Base-by-base conservation (phyloP, 1,140 invertebrate genomes). In the Charaxes varanes region DNA sequence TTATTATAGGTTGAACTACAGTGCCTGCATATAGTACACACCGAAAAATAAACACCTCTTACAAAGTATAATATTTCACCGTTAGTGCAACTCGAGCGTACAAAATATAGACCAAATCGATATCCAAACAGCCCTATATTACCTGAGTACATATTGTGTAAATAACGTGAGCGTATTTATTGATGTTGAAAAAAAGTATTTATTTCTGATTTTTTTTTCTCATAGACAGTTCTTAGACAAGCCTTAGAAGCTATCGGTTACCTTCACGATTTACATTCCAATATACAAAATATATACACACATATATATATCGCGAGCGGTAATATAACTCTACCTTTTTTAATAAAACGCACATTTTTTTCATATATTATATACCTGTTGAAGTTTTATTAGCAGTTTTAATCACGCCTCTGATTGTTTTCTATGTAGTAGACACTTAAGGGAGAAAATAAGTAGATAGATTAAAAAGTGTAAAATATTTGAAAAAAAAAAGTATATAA, bases 51-150 rank as follows among this genome's bases (percentile, higher is more conserved):
- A 30, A 43, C 26, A 35, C 22, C 19, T 26, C 12, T 13, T 32
- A 30, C 14, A 35, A 43, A 38, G 36, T 42, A 48, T 16, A 43
- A 50, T 53, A 54, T 31, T 47, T 57, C 57, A 66, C 61, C 49
- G 32, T 67, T 69, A 71, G 63, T 67, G 57, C 67, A 74, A 76
- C 65, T 46, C 50, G 32, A 72, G 58, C 66, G 77, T 78, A 81
- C 77, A 80, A 78, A 78, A 67, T 67, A 71, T 57, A 78, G 72
- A 81, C 73, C 72, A 77, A 79, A 74, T 68, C 62, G 45, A 37
- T 54, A 62, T 62, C 60, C 70, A 70, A 72, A 69, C 69, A 62
- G 40, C 53, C 47, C 41, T 22, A 21, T 44, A 36, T 52, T 47
- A 53, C 30, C 31, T 53, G 43, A 41, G 5, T 22, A 40, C 37